Evolutionary conservation across 2,888 invertebrate species (phyloP).

Genomic region (Coelopa pilipes): DNA sequence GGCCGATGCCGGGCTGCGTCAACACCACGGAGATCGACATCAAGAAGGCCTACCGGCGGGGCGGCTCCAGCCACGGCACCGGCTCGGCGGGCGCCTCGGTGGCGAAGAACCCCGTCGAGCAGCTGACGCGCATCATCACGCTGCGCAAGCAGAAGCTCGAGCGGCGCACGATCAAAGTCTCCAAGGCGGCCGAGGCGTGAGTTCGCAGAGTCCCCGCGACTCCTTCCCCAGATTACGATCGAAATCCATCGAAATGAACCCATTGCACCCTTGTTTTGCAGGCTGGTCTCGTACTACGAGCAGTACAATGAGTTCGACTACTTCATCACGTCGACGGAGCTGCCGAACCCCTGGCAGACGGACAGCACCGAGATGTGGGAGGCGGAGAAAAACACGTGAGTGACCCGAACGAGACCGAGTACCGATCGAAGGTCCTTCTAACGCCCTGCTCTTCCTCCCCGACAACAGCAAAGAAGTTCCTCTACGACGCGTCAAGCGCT

Average conservation of each 20-base stretch:
- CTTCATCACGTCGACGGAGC: constrained; percentile 91
- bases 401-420: background rate
- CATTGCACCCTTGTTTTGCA: constrained; percentile 59
- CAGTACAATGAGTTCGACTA: constrained; percentile 97
- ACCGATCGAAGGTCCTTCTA: too few relatives aligned
- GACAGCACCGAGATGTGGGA: constrained; percentile 98
- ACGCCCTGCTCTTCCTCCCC: background rate
- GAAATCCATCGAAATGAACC: background rate
- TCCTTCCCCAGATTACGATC: background rate
- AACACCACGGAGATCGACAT: constrained; percentile 99
- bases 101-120: constrained; percentile 66
- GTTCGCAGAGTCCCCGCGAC: constrained; percentile 57
- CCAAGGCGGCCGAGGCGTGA: constrained; percentile 94
- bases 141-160: constrained; percentile 83
- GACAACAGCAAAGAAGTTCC: constrained; percentile 87
- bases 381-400: constrained; percentile 88
- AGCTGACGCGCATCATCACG: constrained; percentile 75
- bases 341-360: constrained; percentile 96
- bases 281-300: constrained; percentile 90
- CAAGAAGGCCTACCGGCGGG: constrained; percentile 86
- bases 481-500: constrained; percentile 90
- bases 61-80: constrained; percentile 66
- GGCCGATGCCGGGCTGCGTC: constrained; percentile 99
- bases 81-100: constrained; percentile 66
- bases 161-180: constrained; percentile 87